Base-by-base conservation (phyloP, 2,797 vertebrate species). In the Botia almorhae region DNA sequence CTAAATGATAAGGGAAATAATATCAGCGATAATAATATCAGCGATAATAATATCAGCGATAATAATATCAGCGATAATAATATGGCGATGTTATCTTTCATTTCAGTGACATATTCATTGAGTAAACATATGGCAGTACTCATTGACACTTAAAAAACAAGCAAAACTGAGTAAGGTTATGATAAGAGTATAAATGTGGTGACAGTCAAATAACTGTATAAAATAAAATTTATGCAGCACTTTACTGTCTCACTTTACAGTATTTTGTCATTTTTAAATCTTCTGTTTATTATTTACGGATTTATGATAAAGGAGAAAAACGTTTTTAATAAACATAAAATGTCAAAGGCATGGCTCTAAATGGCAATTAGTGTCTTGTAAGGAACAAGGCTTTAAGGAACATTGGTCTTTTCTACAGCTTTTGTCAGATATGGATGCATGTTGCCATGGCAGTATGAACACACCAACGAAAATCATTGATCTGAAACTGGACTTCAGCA, bases 371-470 rank as follows among this genome's bases (percentile, higher is more conserved):
- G 17, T 1, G 2, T 53, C n/a, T 67, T 21, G 39, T 39, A 43
- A 19, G 23, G 23, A 10, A 58, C 46, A 46, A 26, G 23, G 16
- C 21, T 46, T 2, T 26, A 69, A 72, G 50, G 55, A 58, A 39
- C 39, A 50, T 26, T 19, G 50, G 39, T 21, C 36, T 65, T 73
- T 80, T 21, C 36, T 71, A 51, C 53, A 36, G 50, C n/a, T 80
- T 70, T 58, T 10, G 50, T 74, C 43, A 80, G 50, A 70, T 60
- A 67, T 78, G 78, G 67, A 83, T 78, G 63, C 55, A 26, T 50
- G 84, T 85, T 85, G 75, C 81, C 76, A 85, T 85, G 84, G 79
- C 67, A 83, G 78, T 83, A 48, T 61, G 60, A 58, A 60, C 71
- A 71, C 26, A 64, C 74, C 55, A 51, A 65, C 7, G 3, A 60